Percentiles rank a stretch among this genome's conserved stretches.
Evolutionary conservation across 2,888 invertebrate species (phyloP).

Genomic region (Erpobdella octoculata): DNA sequence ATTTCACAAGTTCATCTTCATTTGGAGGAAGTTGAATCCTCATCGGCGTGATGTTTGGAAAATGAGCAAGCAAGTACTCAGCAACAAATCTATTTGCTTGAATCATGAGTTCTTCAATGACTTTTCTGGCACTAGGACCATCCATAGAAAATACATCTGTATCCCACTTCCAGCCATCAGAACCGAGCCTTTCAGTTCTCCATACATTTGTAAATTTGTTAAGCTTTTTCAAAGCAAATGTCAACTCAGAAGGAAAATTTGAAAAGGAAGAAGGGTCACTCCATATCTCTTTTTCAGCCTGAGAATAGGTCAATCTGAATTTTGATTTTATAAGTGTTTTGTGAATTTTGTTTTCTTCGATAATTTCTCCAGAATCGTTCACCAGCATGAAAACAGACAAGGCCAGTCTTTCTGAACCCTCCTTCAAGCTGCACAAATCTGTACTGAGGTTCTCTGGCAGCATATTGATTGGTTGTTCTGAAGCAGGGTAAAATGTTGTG

Average conservation of each 20-base stretch:
- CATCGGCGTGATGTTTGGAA: constrained; percentile 40
- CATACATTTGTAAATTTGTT: constrained; percentile 11
- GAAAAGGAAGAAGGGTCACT: background rate
- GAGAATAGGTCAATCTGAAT: constrained; percentile 19
- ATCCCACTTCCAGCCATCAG: background rate
- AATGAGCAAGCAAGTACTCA: constrained; percentile 37
- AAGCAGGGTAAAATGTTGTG: constrained; percentile 54
- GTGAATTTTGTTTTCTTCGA: background rate
- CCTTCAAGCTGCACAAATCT: constrained; percentile 53
- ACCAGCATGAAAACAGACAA: constrained; percentile 16
- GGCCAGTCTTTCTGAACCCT: constrained; percentile 42
- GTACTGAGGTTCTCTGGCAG: constrained; percentile 76
- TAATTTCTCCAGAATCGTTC: background rate
- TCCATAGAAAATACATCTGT: background rate
- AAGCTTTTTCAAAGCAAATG: constrained; percentile 4
- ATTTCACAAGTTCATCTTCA: background rate
- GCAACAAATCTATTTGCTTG: constrained; percentile 42
- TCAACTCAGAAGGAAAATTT: background rate
- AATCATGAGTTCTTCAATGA: constrained; percentile 44
- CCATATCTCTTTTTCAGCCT: constrained; percentile 12
- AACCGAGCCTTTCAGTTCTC: constrained; percentile 11
- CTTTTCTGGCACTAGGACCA: constrained; percentile 12
- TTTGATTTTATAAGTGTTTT: background rate
- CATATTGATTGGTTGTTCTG: constrained; percentile 67
- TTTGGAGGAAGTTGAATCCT: constrained; percentile 23